Evolutionary conservation across 2,797 vertebrate genomes (phyloP).

Genomic region (Fratercula arctica): DNA sequence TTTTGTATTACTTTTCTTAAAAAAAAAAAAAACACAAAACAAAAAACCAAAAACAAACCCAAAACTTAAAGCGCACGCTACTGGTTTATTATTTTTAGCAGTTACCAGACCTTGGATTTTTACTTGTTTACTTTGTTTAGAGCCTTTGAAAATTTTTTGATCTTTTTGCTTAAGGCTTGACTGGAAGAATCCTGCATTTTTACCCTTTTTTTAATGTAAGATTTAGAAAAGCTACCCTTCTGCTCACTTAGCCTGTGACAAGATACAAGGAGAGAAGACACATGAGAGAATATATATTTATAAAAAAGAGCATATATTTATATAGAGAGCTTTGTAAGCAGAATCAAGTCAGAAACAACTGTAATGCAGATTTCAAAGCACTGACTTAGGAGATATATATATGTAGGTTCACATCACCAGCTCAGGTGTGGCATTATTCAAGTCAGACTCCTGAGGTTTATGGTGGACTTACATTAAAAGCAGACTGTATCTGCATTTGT

Average conservation of each 20-base stretch:
- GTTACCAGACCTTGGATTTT: not conserved
- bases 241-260: not conserved
- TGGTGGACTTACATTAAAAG: not conserved
- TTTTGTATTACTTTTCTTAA: not conserved
- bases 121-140: not conserved
- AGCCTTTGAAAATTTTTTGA: not conserved
- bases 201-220: not conserved
- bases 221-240: not conserved
- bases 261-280: not conserved
- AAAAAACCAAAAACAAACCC: not conserved
- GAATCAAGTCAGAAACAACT: not conserved
- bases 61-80: not conserved
- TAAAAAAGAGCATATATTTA: not conserved
- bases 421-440: not conserved
- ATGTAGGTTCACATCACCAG: not conserved
- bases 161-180: not conserved
- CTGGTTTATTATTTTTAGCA: not conserved
- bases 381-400: not conserved
- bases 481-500: not conserved
- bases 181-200: not conserved
- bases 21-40: rapidly evolving
- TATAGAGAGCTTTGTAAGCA: not conserved
- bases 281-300: not conserved
- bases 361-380: not conserved
- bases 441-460: not conserved